phyloP scores from a whole-genome alignment of 2,113 vertebrate genomes.

The Poecilia latipinna region DNA sequence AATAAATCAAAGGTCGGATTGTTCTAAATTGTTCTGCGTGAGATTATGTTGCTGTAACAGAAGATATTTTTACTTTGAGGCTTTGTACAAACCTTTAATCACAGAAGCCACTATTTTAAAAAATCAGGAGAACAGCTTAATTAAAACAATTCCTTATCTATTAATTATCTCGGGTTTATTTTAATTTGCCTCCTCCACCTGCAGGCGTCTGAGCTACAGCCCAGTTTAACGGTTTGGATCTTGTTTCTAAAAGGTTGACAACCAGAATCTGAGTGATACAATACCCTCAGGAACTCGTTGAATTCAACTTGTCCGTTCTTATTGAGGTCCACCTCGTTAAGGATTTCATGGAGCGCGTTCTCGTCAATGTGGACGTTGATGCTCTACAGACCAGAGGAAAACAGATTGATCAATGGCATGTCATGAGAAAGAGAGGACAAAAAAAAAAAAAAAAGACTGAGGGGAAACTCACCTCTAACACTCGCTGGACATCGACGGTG shows the following conservation, averaged over 20 bases:
- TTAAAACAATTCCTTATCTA: neutral
- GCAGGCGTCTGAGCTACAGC: neutral
- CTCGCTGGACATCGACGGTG: conserved; percentile 91
- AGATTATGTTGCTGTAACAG: neutral
- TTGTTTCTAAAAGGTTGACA: no score
- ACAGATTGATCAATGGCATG: conserved; percentile 1
- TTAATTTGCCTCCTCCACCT: neutral
- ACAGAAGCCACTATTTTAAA: neutral
- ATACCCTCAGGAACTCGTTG: conserved; percentile 92
- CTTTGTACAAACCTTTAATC: neutral
- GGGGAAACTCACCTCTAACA: conserved; percentile 84
- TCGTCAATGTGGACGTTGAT: conserved; percentile 91
- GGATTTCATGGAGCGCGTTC: conserved; percentile 92
- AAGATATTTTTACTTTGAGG: neutral
- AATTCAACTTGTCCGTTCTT: conserved; percentile 98
- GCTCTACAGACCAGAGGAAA: conserved; percentile 79
- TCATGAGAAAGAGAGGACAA: neutral
- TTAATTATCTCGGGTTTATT: no score
- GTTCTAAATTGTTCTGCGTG: no score
- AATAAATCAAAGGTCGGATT: no score
- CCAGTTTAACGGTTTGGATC: no score
- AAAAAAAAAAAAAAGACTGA: neutral
- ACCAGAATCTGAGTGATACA: neutral
- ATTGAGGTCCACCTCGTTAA: conserved; percentile 96
- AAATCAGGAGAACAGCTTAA: neutral